Evolutionary conservation across 2,113 vertebrate species (phyloP), one percentile per base, ranked within the genome.

Genomic region (Dermatemys mawii): DNA sequence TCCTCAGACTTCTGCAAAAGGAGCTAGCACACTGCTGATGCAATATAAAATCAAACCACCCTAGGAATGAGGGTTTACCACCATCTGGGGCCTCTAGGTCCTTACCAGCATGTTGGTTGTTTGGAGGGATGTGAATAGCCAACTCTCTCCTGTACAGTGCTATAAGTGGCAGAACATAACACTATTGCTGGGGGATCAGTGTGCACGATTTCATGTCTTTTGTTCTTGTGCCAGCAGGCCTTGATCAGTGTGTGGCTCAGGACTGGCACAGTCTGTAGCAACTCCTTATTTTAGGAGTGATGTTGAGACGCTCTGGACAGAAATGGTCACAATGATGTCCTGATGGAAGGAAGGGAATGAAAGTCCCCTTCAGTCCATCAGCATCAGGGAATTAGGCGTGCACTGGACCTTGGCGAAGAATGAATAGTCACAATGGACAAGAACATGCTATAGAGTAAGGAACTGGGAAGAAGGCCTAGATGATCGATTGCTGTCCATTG

Each of bases 121-220:
- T 49, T 0, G 2, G 81, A 85, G 49, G 35, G 38, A 22, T 35
- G 92, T 38, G 44, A 54, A 55, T 14, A 46, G 54, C 0, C 19
- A 81, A 5, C 29, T 7, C n/a, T 22, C 2, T 2, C 60, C 70
- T 84, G 87, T n/a, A 26, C 7, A 75, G 91, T 0, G 14, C 7
- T 5, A 27, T 0, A 0, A 51, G 19, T 35, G 55, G 54, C 13
- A 46, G 14, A 54, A 35, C 41, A 11, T n/a, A 1, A 0, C 3
- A 41, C 60, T 53, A 48, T 75, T 75, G 88, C 67, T 8, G 78
- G 17, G 44, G 79, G 70, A 46, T 48, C 6, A 11, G 63, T 41
- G 86, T 35, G 38, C 41, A 73, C 1, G 0, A 16, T 46, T 84
- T 81, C 55, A 24, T 1, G 0, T 73, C 86, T 67, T 79, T 4